phyloP scores from a whole-genome alignment of 2,888 invertebrate species.

The Ectemnius cavifrons region DNA sequence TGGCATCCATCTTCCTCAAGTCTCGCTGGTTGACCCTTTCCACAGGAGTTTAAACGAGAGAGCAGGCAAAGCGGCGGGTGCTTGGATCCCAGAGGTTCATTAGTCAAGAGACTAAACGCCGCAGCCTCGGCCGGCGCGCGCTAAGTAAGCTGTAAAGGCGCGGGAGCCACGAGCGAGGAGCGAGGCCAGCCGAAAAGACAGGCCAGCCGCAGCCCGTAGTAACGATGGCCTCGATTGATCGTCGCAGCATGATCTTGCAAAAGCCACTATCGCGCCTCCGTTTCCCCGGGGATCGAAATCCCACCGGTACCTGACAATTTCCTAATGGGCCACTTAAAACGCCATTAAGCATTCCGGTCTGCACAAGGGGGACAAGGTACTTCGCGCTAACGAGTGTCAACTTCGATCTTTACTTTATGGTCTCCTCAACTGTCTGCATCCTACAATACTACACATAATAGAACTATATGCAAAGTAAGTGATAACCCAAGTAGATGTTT shows the following conservation, averaged over 20 bases:
- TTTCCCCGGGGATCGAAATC: conserved; percentile 1
- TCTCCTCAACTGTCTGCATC: neutral
- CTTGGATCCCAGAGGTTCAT: conserved; percentile 66
- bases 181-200: conserved; percentile 46
- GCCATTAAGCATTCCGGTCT: conserved; percentile 71
- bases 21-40: conserved; percentile 61
- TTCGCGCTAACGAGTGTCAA: conserved; percentile 2
- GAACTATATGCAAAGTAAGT: too few relatives aligned
- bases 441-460: neutral
- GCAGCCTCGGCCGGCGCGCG: conserved; percentile 45
- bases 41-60: conserved; percentile 57
- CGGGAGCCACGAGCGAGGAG: conserved; percentile 21
- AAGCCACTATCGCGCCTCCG: conserved; percentile 54
- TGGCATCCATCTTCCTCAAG: conserved; percentile 61
- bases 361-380: neutral
- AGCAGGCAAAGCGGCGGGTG: conserved; percentile 56
- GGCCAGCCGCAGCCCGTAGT: conserved; percentile 24
- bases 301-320: conserved; percentile 32
- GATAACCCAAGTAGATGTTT: too few relatives aligned
- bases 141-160: conserved; percentile 67
- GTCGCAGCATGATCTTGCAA: conserved; percentile 67
- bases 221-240: conserved; percentile 55
- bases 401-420: neutral
- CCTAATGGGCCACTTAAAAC: conserved; percentile 75
- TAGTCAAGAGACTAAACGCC: conserved; percentile 73